A percentile compares a stretch with the other conserved stretches of the same genome.
Evolutionary conservation across 2,113 vertebrate genomes (phyloP).

Genomic region (Cyprinodon brontotheroides): DNA sequence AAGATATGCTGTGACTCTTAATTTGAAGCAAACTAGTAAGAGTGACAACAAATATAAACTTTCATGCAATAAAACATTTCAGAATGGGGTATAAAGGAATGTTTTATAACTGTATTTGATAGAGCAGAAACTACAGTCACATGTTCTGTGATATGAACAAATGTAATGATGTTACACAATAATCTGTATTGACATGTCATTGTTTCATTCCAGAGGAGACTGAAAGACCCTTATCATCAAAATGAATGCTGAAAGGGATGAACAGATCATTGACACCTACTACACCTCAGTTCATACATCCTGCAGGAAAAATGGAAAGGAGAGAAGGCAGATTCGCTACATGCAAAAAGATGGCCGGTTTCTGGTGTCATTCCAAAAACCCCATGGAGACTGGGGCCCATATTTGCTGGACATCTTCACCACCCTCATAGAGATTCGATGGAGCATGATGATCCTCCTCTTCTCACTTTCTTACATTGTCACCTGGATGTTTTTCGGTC

Average conservation of each 20-base stretch:
- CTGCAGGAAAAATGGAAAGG: conserved; percentile 15
- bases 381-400: conserved; percentile 87
- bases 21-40: neutral
- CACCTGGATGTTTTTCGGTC: conserved; percentile 92
- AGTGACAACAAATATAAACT: too few relatives aligned
- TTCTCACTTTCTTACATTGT: conserved; percentile 91
- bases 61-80: neutral
- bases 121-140: neutral
- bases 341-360: conserved; percentile 92
- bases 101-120: neutral
- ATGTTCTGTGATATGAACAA: neutral
- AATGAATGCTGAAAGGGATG: conserved; percentile 40
- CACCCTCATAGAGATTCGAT: conserved; percentile 93
- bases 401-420: conserved; percentile 93
- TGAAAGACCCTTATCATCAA: conserved; percentile 6
- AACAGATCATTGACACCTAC: conserved; percentile 57
- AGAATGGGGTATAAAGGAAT: neutral
- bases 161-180: neutral
- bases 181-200: neutral
- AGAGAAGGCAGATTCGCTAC: conserved; percentile 56
- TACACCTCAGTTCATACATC: conserved; percentile 46
- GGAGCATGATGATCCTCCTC: conserved; percentile 92
- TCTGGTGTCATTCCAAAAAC: conserved; percentile 87
- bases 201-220: conserved; percentile 28
- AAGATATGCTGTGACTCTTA: neutral